Percentiles rank a stretch among this genome's conserved stretches.
Conservation (phyloP, 1,140 invertebrate genomes). For the Cydia fagiglandana region DNA sequence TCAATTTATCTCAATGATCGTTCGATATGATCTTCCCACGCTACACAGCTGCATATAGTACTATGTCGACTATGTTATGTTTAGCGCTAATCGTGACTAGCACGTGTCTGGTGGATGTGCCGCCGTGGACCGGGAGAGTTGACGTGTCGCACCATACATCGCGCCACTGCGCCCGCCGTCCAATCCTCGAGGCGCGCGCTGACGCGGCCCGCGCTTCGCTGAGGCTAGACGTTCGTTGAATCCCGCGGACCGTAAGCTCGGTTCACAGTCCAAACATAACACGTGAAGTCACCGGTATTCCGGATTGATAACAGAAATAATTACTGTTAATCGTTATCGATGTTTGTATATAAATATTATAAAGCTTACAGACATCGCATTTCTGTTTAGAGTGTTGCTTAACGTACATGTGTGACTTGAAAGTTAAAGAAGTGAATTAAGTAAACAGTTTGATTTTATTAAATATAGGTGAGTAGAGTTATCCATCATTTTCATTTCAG, state of each 20-base stretch:
- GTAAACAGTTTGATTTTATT: neutral
- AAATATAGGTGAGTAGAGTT: neutral
- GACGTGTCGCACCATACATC: constrained; percentile 31
- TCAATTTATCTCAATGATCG: neutral
- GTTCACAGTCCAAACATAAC: constrained; percentile 22
- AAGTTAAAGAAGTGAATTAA: neutral
- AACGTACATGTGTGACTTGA: neutral
- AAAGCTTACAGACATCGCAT: neutral
- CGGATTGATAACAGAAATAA: constrained; percentile 24
- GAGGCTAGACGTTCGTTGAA: neutral
- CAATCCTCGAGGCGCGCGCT: constrained; percentile 14
- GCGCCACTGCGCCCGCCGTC: constrained; percentile 13
- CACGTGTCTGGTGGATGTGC: constrained; percentile 13
- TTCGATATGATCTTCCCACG: constrained; percentile 19
- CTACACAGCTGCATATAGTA: neutral
- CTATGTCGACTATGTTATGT: neutral
- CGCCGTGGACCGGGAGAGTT: constrained; percentile 20
- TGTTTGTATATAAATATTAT: constrained; percentile 28
- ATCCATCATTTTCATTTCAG: neutral
- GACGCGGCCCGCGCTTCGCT: constrained; percentile 13
- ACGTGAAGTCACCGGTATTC: constrained; percentile 18
- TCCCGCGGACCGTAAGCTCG: neutral
- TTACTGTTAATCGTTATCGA: neutral
- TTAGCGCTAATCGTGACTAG: constrained; percentile 16
- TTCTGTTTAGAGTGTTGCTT: neutral